Evolutionary conservation across 2,113 vertebrate species (phyloP).

Genomic region (Psilopogon haemacephalus): DNA sequence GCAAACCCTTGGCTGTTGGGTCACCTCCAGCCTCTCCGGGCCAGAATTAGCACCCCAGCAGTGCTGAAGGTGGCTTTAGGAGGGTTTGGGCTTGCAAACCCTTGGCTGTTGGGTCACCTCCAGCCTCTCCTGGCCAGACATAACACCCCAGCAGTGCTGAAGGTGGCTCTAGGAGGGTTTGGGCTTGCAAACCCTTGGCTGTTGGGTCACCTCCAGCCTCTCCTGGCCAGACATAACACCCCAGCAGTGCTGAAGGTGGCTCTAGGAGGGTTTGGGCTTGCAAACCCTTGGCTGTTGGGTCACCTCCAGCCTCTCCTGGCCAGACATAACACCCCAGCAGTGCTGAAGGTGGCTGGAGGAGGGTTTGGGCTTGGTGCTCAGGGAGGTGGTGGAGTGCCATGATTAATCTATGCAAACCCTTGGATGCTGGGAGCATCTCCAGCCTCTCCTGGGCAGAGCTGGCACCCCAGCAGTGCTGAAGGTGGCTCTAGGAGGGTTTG

Average conservation of each 20-base stretch:
- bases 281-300: neutral
- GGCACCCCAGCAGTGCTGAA: neutral
- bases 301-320: neutral
- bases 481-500: neutral
- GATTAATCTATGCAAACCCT: neutral
- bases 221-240: accelerated
- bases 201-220: neutral
- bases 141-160: neutral
- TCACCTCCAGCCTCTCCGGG: neutral
- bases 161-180: neutral
- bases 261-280: neutral
- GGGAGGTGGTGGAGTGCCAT: too few species aligned
- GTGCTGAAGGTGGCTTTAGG: neutral
- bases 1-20: neutral
- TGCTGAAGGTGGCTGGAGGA: neutral
- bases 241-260: neutral
- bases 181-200: neutral
- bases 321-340: accelerated
- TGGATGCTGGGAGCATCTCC: neutral
- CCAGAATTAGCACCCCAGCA: accelerated
- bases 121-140: accelerated
- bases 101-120: neutral
- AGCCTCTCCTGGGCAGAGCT: accelerated
- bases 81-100: neutral
- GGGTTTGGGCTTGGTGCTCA: neutral